A percentile compares a stretch with the other conserved stretches of the same genome.
These are phyloP conservation scores for Malurus elegans DNA, from an alignment of 2,113 vertebrate genomes.

Conservation along the genomic window DNA sequence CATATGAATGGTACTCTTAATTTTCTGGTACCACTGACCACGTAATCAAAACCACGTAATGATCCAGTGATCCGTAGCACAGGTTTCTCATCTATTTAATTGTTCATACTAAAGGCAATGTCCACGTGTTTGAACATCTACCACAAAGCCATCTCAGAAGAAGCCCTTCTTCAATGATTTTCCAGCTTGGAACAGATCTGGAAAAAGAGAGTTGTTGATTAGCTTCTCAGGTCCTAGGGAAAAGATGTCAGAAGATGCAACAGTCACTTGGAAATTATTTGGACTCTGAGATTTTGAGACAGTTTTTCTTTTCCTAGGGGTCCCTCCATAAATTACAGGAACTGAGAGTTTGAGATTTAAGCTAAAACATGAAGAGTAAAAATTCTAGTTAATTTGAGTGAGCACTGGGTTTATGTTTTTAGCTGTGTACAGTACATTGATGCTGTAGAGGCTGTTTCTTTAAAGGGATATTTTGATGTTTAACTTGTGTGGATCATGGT, in stretches of 20 bases:
- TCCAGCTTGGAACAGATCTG: not conserved
- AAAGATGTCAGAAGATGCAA: not conserved
- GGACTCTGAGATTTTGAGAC: not conserved
- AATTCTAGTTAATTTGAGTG: not conserved
- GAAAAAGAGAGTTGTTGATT: not conserved
- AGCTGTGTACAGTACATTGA: not conserved
- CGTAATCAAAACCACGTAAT: accelerated
- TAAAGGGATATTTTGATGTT: not conserved
- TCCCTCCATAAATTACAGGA: not conserved
- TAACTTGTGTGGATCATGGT: not conserved
- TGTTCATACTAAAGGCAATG: not conserved
- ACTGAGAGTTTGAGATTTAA: not conserved
- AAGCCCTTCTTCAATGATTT: not conserved
- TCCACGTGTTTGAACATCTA: not conserved
- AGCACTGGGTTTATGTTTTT: not conserved
- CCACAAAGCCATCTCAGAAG: not conserved
- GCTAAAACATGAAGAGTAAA: not conserved
- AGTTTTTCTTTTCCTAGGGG: not conserved
- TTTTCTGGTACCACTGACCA: not conserved
- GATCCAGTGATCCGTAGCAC: no score
- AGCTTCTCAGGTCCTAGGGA: not conserved
- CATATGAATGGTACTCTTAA: not conserved
- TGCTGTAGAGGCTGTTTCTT: not conserved
- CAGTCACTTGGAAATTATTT: not conserved
- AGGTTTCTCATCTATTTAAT: not conserved